Conservation (phyloP, 2,888 invertebrate species). For the Xanthia icteritia region DNA sequence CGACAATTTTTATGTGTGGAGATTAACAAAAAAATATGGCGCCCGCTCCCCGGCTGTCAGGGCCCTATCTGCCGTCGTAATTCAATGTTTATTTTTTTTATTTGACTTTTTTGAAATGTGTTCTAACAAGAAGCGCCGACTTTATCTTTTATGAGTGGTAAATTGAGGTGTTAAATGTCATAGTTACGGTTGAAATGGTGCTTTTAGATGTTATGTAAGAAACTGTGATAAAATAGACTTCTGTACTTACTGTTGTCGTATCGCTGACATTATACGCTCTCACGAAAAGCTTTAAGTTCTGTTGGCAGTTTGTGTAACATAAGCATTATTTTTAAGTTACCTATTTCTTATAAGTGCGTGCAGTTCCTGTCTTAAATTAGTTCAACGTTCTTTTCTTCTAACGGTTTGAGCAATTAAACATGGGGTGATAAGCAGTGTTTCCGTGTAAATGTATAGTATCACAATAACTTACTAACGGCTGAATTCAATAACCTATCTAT, state of each 20-base stretch:
- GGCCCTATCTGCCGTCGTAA: constrained; percentile 78
- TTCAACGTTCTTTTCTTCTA: constrained; percentile 11
- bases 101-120: constrained; percentile 71
- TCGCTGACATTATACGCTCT: constrained; percentile 25
- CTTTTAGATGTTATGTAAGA: constrained; percentile 53
- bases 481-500: too few species aligned
- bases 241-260: constrained; percentile 43
- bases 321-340: constrained; percentile 18
- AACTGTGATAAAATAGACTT: constrained; percentile 59
- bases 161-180: constrained; percentile 79
- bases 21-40: constrained; percentile 75
- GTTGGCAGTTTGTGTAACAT: constrained; percentile 5
- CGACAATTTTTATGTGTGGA: constrained; percentile 75
- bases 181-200: constrained; percentile 62
- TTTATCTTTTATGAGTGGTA: constrained; percentile 78
- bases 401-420: constrained; percentile 34
- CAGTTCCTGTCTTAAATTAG: constrained; percentile 15
- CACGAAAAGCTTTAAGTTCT: constrained; percentile 22
- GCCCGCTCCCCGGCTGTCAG: constrained; percentile 74
- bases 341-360: constrained; percentile 18
- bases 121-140: constrained; percentile 74
- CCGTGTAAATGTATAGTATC: constrained; percentile 26
- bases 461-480: background rate
- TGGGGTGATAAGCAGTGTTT: constrained; percentile 16
- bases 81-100: constrained; percentile 78